Evolutionary conservation across 2,797 vertebrate species (phyloP), one percentile per base, ranked within the genome.

Genomic region (Otus scops): DNA sequence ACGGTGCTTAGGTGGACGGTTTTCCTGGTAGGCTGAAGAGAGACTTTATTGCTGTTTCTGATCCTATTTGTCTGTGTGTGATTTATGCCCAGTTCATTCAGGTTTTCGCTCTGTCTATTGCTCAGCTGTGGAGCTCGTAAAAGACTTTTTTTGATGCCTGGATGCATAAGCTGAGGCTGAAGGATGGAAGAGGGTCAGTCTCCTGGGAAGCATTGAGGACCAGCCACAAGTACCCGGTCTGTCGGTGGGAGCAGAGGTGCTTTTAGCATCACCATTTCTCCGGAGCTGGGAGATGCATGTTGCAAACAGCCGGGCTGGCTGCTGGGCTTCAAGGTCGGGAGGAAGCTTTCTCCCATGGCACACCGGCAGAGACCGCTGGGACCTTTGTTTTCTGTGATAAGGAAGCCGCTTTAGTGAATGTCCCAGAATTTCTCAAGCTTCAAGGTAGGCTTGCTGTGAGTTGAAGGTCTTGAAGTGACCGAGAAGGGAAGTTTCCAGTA

Each of bases 11-110:
- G 10, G 27, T 43, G 56, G 17, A 36, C n/a, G 57, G 12, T 93
- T 88, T 78, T 68, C 69, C 65, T 50, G 53, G 45, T 86, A n/a
- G 75, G 67, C 67, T 20, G 14, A 73, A 64, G 73, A 45, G 76
- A 83, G 61, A 43, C 45, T 60, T 48, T 65, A 9, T 67, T 79
- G 93, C 69, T 65, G 23, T 28, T 85, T 69, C 68, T 59, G 27
- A 22, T 39, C 17, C 1, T 70, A 9, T 34, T 86, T 84, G 23
- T 57, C 38, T 39, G 39, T 30, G 32, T 39, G 56, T 84, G 88
- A 88, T 71, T 93, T 91, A 30, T 56, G 45, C 39, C 39, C 6
- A 4, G 18, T 85, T 92, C 86, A 57, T 79, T 92, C 86, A 91
- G 65, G 34, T 75, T 92, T 93, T 84, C 0, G 0, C 18, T 81